Evolutionary conservation across 2,113 vertebrate species (phyloP), one percentile per base, ranked within the genome.

Genomic region (Odocoileus hemionus): DNA sequence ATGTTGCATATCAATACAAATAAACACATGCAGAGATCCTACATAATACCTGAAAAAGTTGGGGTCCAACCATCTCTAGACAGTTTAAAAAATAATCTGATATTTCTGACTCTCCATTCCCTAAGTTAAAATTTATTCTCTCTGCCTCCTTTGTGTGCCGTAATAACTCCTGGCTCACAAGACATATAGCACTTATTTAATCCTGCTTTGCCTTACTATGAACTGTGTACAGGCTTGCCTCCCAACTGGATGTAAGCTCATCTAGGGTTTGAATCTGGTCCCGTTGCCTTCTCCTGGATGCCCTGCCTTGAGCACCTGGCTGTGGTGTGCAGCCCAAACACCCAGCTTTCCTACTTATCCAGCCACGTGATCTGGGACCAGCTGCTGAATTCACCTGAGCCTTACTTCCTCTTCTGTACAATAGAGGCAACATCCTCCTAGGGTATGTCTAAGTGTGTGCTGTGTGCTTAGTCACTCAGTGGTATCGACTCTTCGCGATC

Each of bases 291-390:
- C 52, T 92, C 61, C n/a, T 3, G 21, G 55, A 26, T 13, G 36
- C 21, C 28, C 58, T 57, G 39, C 1, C 2, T 5, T 80, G 15
- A 57, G 52, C 15, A 6, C 15, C 6, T 1, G 16, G 33, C 87
- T 64, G 8, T 13, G 15, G 5, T 1, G 4, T 36, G 11, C 13
- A 52, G 36, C 60, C 36, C 19, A 19, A 33, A 58, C 13, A 67
- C 14, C 60, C 67, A 83, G 43, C 21, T 28, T 61, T 60, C 50
- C 79, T 36, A 50, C 82, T 92, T 96, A 93, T 45, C 93, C 30
- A 87, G 96, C 80, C 78, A 78, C 21, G 3, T 15, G 52, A 95
- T 83, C 97, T 60, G 36, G 93, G 92, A 21, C 60, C n/a, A 26
- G 9, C 14, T 33, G 4, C 21, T 3, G 12, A 54, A 89, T 5